A percentile compares a stretch with the other conserved stretches of the same genome.
These are phyloP conservation scores for Axis porcinus DNA, from an alignment of 2,113 vertebrate genomes.

Conservation along the genomic window DNA sequence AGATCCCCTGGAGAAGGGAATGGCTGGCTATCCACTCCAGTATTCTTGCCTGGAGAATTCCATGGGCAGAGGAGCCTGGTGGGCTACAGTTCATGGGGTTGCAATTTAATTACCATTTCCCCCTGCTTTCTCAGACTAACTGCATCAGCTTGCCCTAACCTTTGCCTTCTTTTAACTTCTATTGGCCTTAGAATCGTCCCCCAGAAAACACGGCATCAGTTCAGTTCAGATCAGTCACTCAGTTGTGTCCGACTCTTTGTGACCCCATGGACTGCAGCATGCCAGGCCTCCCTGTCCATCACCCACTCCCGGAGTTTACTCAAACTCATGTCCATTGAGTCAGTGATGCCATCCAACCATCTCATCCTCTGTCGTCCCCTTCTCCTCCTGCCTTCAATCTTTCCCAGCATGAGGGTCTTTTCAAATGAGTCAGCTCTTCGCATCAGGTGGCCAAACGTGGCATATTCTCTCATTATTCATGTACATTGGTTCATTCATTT, in stretches of 20 bases:
- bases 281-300: background rate
- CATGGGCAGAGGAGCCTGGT: background rate
- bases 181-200: background rate
- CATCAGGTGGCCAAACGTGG: background rate
- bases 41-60: background rate
- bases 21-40: background rate
- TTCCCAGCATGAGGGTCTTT: background rate
- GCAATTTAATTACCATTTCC: background rate
- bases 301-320: background rate
- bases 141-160: background rate
- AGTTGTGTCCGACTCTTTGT: background rate
- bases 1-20: background rate
- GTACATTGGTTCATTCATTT: background rate
- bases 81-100: background rate
- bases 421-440: background rate
- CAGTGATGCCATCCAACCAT: background rate
- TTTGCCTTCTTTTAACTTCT: background rate
- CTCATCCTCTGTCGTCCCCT: background rate
- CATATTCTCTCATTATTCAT: background rate
- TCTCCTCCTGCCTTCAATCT: background rate
- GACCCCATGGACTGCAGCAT: background rate
- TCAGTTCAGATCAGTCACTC: background rate
- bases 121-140: background rate
- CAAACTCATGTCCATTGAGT: background rate
- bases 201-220: background rate